These are phyloP conservation scores for Dexiosoma caninum DNA, from an alignment of 2,888 invertebrate genomes.

Conservation along the genomic window DNA sequence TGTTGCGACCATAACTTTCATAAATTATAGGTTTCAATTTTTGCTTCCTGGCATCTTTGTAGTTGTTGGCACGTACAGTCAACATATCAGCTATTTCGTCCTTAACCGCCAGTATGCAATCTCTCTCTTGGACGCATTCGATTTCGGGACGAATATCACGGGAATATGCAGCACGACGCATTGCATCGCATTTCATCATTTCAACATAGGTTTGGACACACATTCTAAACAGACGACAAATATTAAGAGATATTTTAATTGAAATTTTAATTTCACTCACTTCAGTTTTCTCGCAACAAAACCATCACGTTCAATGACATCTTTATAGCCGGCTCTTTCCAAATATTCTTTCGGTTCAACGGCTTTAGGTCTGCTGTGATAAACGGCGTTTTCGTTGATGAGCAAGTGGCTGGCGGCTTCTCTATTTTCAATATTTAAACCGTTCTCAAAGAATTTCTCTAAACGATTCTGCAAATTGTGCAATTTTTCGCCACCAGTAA, in stretches of 20 bases:
- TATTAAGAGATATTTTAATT: background rate
- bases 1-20: conserved; percentile 70
- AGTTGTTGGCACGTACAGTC: conserved; percentile 66
- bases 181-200: conserved; percentile 85
- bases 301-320: conserved; percentile 86
- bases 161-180: conserved; percentile 86
- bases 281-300: conserved; percentile 82
- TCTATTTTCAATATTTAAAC: conserved; percentile 73
- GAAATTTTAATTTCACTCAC: conserved; percentile 66
- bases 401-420: conserved; percentile 79
- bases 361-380: conserved; percentile 78
- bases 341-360: conserved; percentile 81
- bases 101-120: conserved; percentile 74
- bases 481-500: conserved; percentile 71
- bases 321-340: conserved; percentile 83
- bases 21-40: conserved; percentile 74
- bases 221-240: conserved; percentile 75
- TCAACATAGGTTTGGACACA: conserved; percentile 85
- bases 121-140: conserved; percentile 84
- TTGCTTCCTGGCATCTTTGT: conserved; percentile 69
- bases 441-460: conserved; percentile 75
- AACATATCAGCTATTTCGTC: conserved; percentile 72
- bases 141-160: conserved; percentile 88
- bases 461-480: conserved; percentile 74
- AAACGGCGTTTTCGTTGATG: conserved; percentile 80